Base-by-base conservation (phyloP, 2,797 vertebrate genomes). In the Cetoscarus ocellatus region DNA sequence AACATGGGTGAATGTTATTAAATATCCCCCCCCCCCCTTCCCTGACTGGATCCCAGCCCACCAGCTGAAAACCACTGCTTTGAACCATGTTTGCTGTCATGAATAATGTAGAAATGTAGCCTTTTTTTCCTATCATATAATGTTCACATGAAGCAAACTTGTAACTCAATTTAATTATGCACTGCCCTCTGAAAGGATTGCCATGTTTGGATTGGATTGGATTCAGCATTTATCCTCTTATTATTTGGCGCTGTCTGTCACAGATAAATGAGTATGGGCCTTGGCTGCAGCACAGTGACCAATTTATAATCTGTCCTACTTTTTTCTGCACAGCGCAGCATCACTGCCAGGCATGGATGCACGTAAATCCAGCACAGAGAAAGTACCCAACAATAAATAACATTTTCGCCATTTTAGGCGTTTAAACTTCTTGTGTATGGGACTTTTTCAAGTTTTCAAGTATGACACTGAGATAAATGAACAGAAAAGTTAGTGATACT, bases 281-380 rank as follows among this genome's bases (percentile, higher is more conserved):
- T 73, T 58, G 76, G 75, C 69, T 70, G 51, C 72, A 75, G 75
- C 10, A 13, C 75, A 72, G 56, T 57, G 81, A 82, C 77, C 84
- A 88, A 75, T 86, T 79, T 76, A 81, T 88, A 90, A 91, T 88
- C 85, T 86, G 77, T 69, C 81, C 85, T 75, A 77, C 54, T 86
- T 88, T 27, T 27, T 61, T 70, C 39, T 67, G 60, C 73, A 45
- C 62, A 19, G 59, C 60, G 34, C 61, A 42, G 60, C 77, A 65
- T 56, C 62, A 61, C 67, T 63, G 51, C 47, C 35, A 27, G 19
- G 53, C 77, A 68, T 0, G n/a, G 60, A 66, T 15, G 38, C 67
- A 49, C n/a, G 7, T 7, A 40, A 65, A 73, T 56, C 44, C 73
- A 7, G 14, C 50, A 74, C 58, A 35, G 36, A n/a, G 1, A 9